phyloP scores from a whole-genome alignment of 2,797 vertebrate genomes.

The Oceanodroma leucorhoa region DNA sequence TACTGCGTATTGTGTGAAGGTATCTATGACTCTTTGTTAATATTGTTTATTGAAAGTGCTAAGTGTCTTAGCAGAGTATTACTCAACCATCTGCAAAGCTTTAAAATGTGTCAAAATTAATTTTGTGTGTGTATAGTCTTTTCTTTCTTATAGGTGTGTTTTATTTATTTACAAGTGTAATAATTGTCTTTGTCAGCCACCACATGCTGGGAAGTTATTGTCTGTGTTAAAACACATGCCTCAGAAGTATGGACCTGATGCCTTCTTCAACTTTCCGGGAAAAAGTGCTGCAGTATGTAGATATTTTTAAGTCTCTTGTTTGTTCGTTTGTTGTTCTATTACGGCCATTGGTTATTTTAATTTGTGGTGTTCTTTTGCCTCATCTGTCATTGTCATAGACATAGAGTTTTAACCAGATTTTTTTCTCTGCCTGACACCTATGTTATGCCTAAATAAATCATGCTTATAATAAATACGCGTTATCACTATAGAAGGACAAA shows the following conservation, averaged over 20 bases:
- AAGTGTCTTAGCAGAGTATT: background rate
- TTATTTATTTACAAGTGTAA: background rate
- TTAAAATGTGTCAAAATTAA: background rate
- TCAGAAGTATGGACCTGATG: slow-evolving; percentile 92
- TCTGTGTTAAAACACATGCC: slow-evolving; percentile 96
- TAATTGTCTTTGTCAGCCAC: slow-evolving; percentile 81
- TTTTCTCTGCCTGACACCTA: background rate
- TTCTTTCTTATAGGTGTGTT: background rate
- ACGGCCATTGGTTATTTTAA: background rate
- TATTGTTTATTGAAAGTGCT: background rate
- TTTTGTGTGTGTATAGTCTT: background rate
- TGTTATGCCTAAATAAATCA: background rate
- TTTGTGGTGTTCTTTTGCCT: background rate
- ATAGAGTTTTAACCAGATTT: background rate
- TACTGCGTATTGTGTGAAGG: background rate
- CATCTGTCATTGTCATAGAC: background rate
- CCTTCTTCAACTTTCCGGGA: slow-evolving; percentile 98
- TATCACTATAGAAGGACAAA: background rate
- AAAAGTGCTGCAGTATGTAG: slow-evolving; percentile 95
- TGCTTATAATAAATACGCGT: background rate
- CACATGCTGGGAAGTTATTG: slow-evolving; percentile 92
- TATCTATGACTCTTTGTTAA: background rate
- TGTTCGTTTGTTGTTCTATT: background rate
- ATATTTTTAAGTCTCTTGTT: background rate
- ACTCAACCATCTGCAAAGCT: background rate